Base-by-base conservation (phyloP, 2,888 invertebrate species). In the Acheta domesticus region DNA sequence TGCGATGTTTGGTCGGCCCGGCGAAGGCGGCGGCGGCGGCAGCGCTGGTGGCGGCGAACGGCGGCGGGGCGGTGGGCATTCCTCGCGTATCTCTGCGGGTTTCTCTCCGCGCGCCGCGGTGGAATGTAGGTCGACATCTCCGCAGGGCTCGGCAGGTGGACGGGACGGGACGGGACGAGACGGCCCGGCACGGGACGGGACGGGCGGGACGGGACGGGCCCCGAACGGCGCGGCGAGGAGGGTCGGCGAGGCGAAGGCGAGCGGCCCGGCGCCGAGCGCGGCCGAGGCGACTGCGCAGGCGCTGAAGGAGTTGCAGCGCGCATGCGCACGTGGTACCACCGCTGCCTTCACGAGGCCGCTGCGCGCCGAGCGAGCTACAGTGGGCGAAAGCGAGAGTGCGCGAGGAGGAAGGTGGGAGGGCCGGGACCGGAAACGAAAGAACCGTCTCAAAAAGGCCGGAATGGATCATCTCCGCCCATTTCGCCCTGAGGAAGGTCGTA, bases 91-190 rank as follows among this genome's bases (percentile, higher is more conserved):
- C 62, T 62, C 62, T 3, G 62, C 62, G 62, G 62, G 62, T 62
- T 62, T 62, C 62, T 62, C 62, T 16, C 62, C 8, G 16, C 14
- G 62, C 62, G 62, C 36, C 36, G n/a, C 62, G 62, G 12, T 62
- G 62, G 62, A 62, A 62, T 62, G 62, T 62, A 62, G 62, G 62
- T 62, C 62, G 62, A 19, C 62, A 62, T 62, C 62, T 62, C 62
- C 62, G 62, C 62, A n/a, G 62, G 62, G 62, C 62, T 62, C 62
- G 16, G 62, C 62, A 62, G 62, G 62, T 62, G 62, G 62, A 62
- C 62, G 62, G 62, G 16, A n/a, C 62, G 62, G 14, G 62, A n/a
- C 62, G 12, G 12, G 16, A n/a, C 62, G 62, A 0, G 12, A 14
- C 62, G 62, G 36, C 5, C 4, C 36, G 36, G 36, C 1, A 36